Evolutionary conservation across 2,888 invertebrate genomes (phyloP), one percentile per base, ranked within the genome.

Genomic region (Fabriciana adippe): DNA sequence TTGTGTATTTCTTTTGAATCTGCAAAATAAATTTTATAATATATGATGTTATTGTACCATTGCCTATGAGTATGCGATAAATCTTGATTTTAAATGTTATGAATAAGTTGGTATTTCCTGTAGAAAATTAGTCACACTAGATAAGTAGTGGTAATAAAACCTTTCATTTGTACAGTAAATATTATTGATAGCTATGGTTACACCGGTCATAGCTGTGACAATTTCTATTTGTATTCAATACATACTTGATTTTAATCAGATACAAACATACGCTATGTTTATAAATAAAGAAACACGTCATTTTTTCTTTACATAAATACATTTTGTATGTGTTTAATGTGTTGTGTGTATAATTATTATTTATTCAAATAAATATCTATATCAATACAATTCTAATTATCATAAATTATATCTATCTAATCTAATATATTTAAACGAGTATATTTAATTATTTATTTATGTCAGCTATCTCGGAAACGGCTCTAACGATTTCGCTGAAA

Each of bases 271-370:
- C 21, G 15, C 11, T 54, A 45, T 54, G 18, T 54, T 54, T 63
- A 63, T 63, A 63, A 63, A 63, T 54, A 63, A 48, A 48, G 45
- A 8, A 21, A 53, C n/a, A 48, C 47, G 60, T 47, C 50, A 15
- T 59, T n/a, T 48, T 26, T 48, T 48, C 26, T 48, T 48, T 15
- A 26, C 47, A n/a, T 26, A 47, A 8, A 31, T 47, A 16, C 18
- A 48, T 55, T 64, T 56, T 35, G 48, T 14, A 6, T 11, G 1
- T 35, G 11, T 11, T 11, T 35, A 26, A 26, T 5, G 6, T 35
- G 8, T 41, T 41, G 35, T 11, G 35, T 11, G 8, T 41, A 11
- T 8, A 41, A 41, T 41, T 41, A 41, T 41, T 41, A 11, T 41
- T 41, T 11, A 41, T 35, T 35, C 2, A 8, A 41, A 41, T 41